Conservation (phyloP, 2,797 vertebrate species). For the Enoplosus armatus region DNA sequence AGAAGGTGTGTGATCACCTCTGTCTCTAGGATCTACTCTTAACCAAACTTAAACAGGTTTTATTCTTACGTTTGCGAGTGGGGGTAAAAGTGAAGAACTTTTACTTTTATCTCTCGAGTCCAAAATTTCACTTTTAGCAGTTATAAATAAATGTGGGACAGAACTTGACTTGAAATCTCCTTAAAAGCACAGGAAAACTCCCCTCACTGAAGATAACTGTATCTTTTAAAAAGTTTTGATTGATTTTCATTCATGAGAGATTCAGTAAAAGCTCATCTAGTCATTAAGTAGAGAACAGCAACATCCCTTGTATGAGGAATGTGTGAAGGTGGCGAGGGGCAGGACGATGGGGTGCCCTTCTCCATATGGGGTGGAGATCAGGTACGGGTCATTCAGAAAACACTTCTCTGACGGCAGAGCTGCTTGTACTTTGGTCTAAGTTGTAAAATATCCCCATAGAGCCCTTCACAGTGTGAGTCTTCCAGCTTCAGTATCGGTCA, state of each 20-base stretch:
- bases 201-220: neutral
- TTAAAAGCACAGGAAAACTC: neutral
- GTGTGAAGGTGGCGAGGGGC: conserved; percentile 33
- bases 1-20: neutral
- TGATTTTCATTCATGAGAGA: conserved; percentile 1
- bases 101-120: neutral
- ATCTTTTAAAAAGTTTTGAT: neutral
- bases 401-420: conserved; percentile 44
- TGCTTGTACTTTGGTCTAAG: conserved; percentile 62
- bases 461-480: conserved; percentile 69
- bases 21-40: neutral
- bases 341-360: conserved; percentile 26
- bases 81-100: neutral
- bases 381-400: conserved; percentile 64
- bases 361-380: conserved; percentile 64
- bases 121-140: neutral
- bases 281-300: conserved; percentile 17
- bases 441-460: conserved; percentile 68
- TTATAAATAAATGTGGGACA: neutral
- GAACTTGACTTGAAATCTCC: neutral
- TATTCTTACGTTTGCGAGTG: neutral
- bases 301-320: conserved; percentile 56
- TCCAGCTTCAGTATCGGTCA: conserved; percentile 64
- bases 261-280: conserved; percentile 14
- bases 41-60: neutral